Base-by-base conservation (phyloP, 2,113 vertebrate genomes). In the Equus przewalskii region DNA sequence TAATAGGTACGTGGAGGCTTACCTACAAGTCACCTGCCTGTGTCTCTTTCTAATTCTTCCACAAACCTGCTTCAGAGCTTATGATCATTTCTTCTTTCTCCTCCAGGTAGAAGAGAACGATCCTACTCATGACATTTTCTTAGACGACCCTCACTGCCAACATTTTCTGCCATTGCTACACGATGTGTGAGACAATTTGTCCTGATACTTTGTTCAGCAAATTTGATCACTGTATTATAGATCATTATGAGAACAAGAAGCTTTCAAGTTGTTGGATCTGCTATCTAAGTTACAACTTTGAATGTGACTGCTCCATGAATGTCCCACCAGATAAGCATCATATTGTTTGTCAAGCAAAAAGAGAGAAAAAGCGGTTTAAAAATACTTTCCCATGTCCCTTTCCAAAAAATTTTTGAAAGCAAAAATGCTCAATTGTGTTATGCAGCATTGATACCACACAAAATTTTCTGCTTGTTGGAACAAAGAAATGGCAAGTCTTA, bases 401-500 rank as follows among this genome's bases (percentile, higher is more conserved):
- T 62, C 49, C 36, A 75, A 91, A 92, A 69, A 30, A 15, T 5
- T 65, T 79, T 86, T 93, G 16, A 94, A 95, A 89, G 51, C 11
- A 83, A 94, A 96, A 86, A 49, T 22, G 4, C 22, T 73, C n/a
- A 92, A 33, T 87, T 70, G 15, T 78, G 15, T 56, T 73, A 92
- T 7, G 0, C 16, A 73, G 21, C 11, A 60, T 28, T 83, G 7
- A 70, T 69, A 76, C 3, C 10, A 69, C 30, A 79, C 6, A 41
- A 95, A 83, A 82, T 33, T 64, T 75, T 54, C 69, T 69, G 22
- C 69, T 62, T 90, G 3, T 67, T 46, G 76, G n/a, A 13, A 8
- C 18, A 92, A 94, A 95, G n/a, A 67, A 72, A 70, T 22, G 33
- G 41, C 36, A 72, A 76, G 15, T 75, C 30, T 88, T 80, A 72